Evolutionary conservation across 2,888 invertebrate species (phyloP), one percentile per base, ranked within the genome.

Genomic region (Phasia obesa): DNA sequence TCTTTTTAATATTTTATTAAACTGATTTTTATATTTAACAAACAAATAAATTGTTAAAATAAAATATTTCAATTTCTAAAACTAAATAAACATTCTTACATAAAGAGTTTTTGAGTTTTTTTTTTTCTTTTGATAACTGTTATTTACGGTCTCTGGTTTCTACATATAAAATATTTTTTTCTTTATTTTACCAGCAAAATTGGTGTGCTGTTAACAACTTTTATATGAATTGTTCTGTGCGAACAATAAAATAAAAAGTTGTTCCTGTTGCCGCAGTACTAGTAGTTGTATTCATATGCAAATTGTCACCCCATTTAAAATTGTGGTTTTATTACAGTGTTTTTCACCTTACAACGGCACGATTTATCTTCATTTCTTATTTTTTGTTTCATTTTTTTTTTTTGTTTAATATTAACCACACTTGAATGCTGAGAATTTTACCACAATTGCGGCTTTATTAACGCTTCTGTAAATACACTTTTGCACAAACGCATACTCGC

Each of bases 391-490:
- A n/a, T 55, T 64, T 42, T 53, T 51, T 42, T 15, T 4, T 51
- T 55, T 55, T 53, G 25, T 44, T 27, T 19, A 27, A 64, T 65
- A 64, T 71, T 71, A 71, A 76, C 65, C 76, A 15, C 76, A 76
- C 67, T 76, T 65, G 70, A 71, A 76, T 81, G 65, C 70, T 71
- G 81, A 76, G 81, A 81, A 60, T 71, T 76, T 55, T 71, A 81
- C 81, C 76, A 60, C 76, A 76, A 64, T 71, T 81, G 81, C 44
- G 76, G 81, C 76, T 76, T 81, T 76, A 76, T 76, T 71, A 65
- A 57, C 51, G 60, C 60, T 69, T 60, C 31, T 69, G 51, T n/a
- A 57, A 47, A 35, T 47, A 55, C 19, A 62, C 25, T 49, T 60
- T 70, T 35, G 23, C 47, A 69, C 57, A 47, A 21, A 60, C 42